A percentile compares a stretch with the other conserved stretches of the same genome.
These are phyloP conservation scores for Grapholita molesta DNA, from an alignment of 1,140 invertebrate genomes.

Conservation along the genomic window DNA sequence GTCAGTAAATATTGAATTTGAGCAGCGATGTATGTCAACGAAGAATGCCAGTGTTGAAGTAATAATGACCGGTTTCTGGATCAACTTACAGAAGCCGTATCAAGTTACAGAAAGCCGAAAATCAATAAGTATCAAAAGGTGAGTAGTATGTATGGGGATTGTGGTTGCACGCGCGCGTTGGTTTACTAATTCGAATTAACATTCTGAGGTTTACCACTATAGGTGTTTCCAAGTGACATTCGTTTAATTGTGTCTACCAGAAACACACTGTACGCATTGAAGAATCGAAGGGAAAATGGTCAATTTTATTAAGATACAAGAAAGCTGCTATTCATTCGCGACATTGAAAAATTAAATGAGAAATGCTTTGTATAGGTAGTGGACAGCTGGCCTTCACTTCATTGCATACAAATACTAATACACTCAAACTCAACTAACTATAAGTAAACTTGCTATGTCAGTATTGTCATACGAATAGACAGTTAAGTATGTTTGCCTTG, in stretches of 20 bases:
- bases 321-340: no score
- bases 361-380: no score
- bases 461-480: background rate
- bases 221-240: background rate
- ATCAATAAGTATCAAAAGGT: background rate
- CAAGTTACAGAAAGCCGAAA: background rate
- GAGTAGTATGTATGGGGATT: background rate
- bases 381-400: background rate
- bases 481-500: background rate
- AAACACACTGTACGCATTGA: no score
- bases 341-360: no score
- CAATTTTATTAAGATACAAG: no score
- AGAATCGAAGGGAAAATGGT: no score
- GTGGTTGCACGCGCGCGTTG: background rate
- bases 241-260: no score
- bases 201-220: background rate
- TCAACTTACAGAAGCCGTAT: background rate
- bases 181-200: conserved; percentile 15
- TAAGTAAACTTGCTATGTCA: background rate
- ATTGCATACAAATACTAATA: background rate
- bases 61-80: background rate
- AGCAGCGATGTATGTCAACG: conserved; percentile 4
- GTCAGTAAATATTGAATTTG: background rate
- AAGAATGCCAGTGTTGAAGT: background rate
- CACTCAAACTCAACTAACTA: background rate